Evolutionary conservation across 2,888 invertebrate genomes (phyloP).

Genomic region (Prosapia bicincta): DNA sequence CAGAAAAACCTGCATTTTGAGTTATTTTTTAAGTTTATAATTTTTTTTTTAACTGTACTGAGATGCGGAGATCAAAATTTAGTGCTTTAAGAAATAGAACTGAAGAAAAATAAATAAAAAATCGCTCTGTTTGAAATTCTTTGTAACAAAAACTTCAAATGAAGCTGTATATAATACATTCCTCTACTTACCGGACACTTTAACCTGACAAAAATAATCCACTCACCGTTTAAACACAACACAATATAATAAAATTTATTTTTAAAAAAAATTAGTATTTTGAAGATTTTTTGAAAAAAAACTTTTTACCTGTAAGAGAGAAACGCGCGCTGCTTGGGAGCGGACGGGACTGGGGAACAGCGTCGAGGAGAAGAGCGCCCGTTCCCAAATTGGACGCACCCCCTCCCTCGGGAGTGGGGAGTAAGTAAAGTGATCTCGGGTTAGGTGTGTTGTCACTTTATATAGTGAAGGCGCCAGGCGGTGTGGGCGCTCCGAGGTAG

Average conservation of each 20-base stretch:
- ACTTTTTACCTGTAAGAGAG: neutral
- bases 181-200: no score
- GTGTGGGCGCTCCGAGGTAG: neutral
- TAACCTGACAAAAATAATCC: no score
- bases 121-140: no score
- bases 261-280: neutral
- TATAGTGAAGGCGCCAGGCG: neutral
- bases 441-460: neutral
- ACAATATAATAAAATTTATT: neutral
- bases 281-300: neutral
- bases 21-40: no score
- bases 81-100: no score
- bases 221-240: neutral
- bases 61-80: no score
- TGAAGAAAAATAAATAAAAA: no score
- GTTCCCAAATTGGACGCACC: neutral
- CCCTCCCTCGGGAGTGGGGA: neutral
- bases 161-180: no score
- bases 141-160: no score
- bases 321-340: neutral
- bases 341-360: neutral
- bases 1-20: no score
- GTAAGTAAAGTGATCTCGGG: neutral
- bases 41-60: no score
- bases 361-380: neutral